Evolutionary conservation across 2,888 invertebrate species (phyloP).

Genomic region (Eupithecia dodoneata): DNA sequence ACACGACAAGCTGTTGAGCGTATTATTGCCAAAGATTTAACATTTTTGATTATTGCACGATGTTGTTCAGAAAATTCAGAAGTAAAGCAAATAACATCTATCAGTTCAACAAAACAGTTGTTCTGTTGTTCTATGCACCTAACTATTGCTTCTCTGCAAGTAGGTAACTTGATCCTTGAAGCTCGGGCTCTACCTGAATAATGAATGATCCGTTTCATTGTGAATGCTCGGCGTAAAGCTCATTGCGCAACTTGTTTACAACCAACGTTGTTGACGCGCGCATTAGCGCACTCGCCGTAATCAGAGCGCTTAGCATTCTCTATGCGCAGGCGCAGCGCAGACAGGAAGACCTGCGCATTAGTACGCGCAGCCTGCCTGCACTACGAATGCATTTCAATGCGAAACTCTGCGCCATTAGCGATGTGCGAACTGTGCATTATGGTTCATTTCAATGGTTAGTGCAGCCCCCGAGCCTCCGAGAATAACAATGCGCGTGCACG

Average conservation of each 20-base stretch:
- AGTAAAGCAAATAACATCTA: neutral
- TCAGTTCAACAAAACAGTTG: neutral
- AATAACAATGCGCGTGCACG: neutral
- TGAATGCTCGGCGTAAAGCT: neutral
- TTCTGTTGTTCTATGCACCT: neutral
- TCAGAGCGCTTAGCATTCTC: slow-evolving; percentile 29
- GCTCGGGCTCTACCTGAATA: neutral
- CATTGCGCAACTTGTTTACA: slow-evolving; percentile 8
- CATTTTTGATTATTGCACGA: neutral
- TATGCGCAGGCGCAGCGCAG: slow-evolving; percentile 13
- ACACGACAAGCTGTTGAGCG: neutral
- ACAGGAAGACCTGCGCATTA: slow-evolving; percentile 25
- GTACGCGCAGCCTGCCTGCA: slow-evolving; percentile 14
- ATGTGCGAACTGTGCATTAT: neutral
- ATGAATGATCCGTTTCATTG: slow-evolving; percentile 14
- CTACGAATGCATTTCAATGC: slow-evolving; percentile 19
- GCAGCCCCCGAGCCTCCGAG: neutral
- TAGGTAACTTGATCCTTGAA: neutral
- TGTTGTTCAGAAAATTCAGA: neutral
- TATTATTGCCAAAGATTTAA: neutral
- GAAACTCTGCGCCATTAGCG: neutral
- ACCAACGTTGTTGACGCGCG: neutral
- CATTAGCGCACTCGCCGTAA: slow-evolving; percentile 23
- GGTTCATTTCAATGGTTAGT: neutral
- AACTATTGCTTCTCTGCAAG: neutral